Base-by-base conservation (phyloP, 2,113 vertebrate species). In the Entelurus aequoreus region DNA sequence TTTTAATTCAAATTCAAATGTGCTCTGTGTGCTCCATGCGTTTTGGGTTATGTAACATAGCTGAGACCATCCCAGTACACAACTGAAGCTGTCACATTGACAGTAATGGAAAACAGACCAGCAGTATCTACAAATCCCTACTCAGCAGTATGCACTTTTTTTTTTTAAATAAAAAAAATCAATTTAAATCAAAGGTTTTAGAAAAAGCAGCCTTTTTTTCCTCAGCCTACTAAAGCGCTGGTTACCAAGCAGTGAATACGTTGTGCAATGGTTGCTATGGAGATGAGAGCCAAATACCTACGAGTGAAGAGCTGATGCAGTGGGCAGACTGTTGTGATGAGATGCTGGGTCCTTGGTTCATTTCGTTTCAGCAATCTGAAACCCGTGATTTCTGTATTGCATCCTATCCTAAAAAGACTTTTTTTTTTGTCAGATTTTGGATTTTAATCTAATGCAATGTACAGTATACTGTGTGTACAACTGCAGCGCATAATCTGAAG, bases 231-330 rank as follows among this genome's bases (percentile, higher is more conserved):
- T 82, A 77, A 69, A 69, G 72, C 62, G 69, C 77, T 63, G 75
- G 82, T 78, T 82, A 79, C 78, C 77, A 76, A 79, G 81, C 78
- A 51, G 69, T 75, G 80, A 75, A 81, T 83, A 83, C 76, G 81
- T 86, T 80, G 80, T 84, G 83, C 77, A 79, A 44, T 16, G 77
- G 89, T 91, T 91, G 80, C 85, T 78, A 89, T 90, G 84, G 87
- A 48, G 78, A 91, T 11, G 70, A 69, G 81, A 87, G 80, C 75
- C 77, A 72, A 88, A 88, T 90, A 89, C 84, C 86, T 88, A 77
- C 69, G 51, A 89, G 83, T 85, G 84, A 75, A 80, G 84, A 78
- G 79, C 66, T 81, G 82, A 81, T 88, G 88, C 78, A 82, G 85
- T 86, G 83, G 84, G 86, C 84, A 89, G 84, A 83, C 74, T 80